These are phyloP conservation scores for Syrphus vitripennis DNA, from an alignment of 2,888 invertebrate genomes.

Conservation along the genomic window DNA sequence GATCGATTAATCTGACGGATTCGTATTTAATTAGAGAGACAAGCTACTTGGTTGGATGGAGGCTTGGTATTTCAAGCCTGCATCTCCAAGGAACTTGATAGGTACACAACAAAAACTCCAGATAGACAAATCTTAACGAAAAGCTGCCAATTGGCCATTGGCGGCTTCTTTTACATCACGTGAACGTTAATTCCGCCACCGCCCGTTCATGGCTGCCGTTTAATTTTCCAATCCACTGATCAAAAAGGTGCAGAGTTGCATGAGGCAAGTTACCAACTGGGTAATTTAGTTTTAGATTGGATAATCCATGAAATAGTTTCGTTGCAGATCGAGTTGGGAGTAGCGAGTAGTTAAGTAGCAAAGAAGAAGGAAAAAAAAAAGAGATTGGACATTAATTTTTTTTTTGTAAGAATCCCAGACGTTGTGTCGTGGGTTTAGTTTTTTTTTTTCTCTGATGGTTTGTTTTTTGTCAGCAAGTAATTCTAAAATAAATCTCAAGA, in stretches of 20 bases:
- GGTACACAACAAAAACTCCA: not conserved
- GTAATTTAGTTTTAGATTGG: conserved; percentile 17
- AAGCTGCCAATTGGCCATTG: conserved; percentile 40
- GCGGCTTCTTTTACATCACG: conserved; percentile 64
- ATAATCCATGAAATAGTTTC: conserved; percentile 28
- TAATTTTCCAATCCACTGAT: conserved; percentile 64
- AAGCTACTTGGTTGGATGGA: conserved; percentile 49
- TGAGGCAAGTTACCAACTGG: conserved; percentile 5
- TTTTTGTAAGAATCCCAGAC: conserved; percentile 11
- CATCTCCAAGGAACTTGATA: conserved; percentile 18
- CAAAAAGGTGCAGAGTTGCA: conserved; percentile 32
- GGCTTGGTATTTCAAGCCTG: conserved; percentile 31
- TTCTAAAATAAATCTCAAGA: conserved; percentile 19
- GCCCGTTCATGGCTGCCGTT: conserved; percentile 33
- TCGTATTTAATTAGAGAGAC: conserved; percentile 67
- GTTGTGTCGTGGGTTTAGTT: conserved; percentile 12
- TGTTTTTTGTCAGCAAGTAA: not conserved
- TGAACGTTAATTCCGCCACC: conserved; percentile 29
- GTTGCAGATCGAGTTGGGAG: too few relatives aligned
- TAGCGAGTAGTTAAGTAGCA: not conserved
- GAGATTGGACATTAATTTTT: conserved; percentile 15
- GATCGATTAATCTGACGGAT: conserved; percentile 60
- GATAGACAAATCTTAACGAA: conserved; percentile 43
- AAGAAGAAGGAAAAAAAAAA: not conserved
- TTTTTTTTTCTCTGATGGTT: not conserved